Evolutionary conservation across 2,797 vertebrate genomes (phyloP), one percentile per base, ranked within the genome.

Genomic region (Neomorphus geoffroyi): DNA sequence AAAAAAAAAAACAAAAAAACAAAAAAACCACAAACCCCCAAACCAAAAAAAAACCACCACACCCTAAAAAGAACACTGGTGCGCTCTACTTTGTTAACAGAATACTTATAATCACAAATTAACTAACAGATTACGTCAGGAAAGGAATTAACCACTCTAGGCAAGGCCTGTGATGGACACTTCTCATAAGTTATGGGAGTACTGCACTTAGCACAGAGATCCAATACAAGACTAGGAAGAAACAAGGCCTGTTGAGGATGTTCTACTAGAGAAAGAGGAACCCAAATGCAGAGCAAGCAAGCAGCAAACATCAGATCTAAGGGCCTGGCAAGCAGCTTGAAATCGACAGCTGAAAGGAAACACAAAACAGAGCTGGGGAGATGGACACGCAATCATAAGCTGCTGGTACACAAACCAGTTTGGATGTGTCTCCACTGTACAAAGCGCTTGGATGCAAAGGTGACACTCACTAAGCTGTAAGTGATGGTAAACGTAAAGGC

Each of bases 381-480:
- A 14, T 10, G 30, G 54, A 67, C 53, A 6, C 16, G 12, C 48
- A 70, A 23, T 11, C 18, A 1, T 5, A 8, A 70, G 11, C 13
- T 51, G 24, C 12, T 7, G 67, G 28, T 16, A 33, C 53, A n/a
- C 48, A 19, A 39, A 37, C 14, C 13, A 33, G 21, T 53, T 33
- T 22, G 37, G 50, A 45, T 22, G 13, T 23, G 28, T 27, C 69
- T 61, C 79, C 53, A 6, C 43, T 21, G 53, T 28, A 43, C 18
- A 28, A 10, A 35, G 62, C 5, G 33, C 50, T 27, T 1, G 0
- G 37, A n/a, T 15, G 39, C 46, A 58, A 41, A 54, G 24, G 23
- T 27, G 43, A 27, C 41, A 43, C 46, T 43, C 48, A 27, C 18
- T 48, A 26, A 43, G 1, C 28, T 22, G 0, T 0, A 33, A 77